A percentile compares a stretch with the other conserved stretches of the same genome.
phyloP scores from a whole-genome alignment of 37 sponge, comb jelly and placozoan species.

The Spongia lamella region DNA sequence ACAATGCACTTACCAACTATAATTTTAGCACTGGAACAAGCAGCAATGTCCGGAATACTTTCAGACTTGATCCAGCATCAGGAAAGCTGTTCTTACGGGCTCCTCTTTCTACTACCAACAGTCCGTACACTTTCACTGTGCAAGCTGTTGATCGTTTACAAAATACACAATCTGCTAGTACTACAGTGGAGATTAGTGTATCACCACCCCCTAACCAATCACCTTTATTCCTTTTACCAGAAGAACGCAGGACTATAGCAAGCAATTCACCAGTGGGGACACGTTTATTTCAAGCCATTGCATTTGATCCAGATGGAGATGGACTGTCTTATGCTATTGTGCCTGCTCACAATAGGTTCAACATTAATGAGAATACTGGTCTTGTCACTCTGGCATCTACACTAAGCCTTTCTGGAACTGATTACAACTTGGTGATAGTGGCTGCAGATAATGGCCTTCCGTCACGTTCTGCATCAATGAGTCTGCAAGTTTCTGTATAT shows the following conservation, averaged over 20 bases:
- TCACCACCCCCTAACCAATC: constrained; percentile 45
- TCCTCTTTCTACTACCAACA: neutral
- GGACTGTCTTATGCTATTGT: constrained; percentile 13
- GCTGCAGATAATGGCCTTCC: constrained; percentile 47
- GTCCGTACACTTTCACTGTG: constrained; percentile 31
- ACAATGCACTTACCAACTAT: constrained; percentile 44
- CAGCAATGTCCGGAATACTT: neutral
- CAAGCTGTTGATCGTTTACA: constrained; percentile 31
- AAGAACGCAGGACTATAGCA: constrained; percentile 38
- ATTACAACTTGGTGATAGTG: constrained; percentile 37
- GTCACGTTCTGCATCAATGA: constrained; percentile 8
- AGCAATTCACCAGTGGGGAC: constrained; percentile 11
- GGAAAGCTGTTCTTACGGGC: constrained; percentile 31
- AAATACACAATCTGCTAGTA: neutral
- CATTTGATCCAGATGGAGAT: constrained; percentile 44
- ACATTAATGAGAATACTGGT: constrained; percentile 26
- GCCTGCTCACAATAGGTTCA: constrained; percentile 10
- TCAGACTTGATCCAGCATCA: constrained; percentile 39
- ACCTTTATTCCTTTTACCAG: constrained; percentile 33
- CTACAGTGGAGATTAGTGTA: constrained; percentile 24
- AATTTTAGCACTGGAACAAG: neutral
- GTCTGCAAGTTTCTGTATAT: constrained; percentile 41
- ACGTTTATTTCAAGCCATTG: constrained; percentile 7
- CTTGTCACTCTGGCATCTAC: constrained; percentile 14
- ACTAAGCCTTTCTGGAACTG: constrained; percentile 14